These are phyloP conservation scores for Pluvianellus socialis DNA, from an alignment of 2,113 vertebrate genomes.

Conservation along the genomic window DNA sequence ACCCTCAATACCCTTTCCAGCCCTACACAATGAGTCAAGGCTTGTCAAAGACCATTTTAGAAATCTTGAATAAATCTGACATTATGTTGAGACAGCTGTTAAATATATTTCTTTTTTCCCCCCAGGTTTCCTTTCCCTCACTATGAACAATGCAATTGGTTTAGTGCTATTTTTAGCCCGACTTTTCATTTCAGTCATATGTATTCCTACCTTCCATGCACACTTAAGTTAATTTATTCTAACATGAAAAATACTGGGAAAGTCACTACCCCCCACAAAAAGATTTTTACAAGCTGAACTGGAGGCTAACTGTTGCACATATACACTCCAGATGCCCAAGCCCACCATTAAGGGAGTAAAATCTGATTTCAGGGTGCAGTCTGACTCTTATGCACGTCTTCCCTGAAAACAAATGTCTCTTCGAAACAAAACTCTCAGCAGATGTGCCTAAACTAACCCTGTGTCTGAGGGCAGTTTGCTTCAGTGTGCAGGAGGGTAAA, in stretches of 20 bases:
- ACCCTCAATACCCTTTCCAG: conserved; percentile 37
- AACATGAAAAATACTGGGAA: conserved; percentile 38
- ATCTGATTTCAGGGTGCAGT: conserved; percentile 36
- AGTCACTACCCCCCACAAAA: conserved; percentile 8
- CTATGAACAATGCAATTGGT: conserved; percentile 51
- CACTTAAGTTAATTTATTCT: conserved; percentile 64
- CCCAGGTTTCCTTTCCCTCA: conserved; percentile 48
- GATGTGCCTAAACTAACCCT: not conserved
- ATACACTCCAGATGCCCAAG: conserved; percentile 15
- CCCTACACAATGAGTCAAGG: conserved; percentile 31
- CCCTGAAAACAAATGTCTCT: conserved; percentile 4
- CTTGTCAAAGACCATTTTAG: conserved; percentile 64
- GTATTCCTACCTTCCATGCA: conserved; percentile 34
- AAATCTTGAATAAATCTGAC: conserved; percentile 67
- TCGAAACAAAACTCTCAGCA: not conserved
- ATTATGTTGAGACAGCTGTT: conserved; percentile 70
- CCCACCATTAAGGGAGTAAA: conserved; percentile 32
- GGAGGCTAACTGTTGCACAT: not conserved
- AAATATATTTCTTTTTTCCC: conserved; percentile 46
- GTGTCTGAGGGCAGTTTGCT: not conserved
- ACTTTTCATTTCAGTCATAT: conserved; percentile 56
- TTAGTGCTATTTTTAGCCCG: conserved; percentile 50
- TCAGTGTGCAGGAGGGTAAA: not conserved
- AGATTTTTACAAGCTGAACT: conserved; percentile 37
- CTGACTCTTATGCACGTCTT: not conserved